Percentiles rank a stretch among this genome's conserved stretches.
Conservation (phyloP, 1,140 invertebrate species). For the Macrotrachela quadricornifera region DNA sequence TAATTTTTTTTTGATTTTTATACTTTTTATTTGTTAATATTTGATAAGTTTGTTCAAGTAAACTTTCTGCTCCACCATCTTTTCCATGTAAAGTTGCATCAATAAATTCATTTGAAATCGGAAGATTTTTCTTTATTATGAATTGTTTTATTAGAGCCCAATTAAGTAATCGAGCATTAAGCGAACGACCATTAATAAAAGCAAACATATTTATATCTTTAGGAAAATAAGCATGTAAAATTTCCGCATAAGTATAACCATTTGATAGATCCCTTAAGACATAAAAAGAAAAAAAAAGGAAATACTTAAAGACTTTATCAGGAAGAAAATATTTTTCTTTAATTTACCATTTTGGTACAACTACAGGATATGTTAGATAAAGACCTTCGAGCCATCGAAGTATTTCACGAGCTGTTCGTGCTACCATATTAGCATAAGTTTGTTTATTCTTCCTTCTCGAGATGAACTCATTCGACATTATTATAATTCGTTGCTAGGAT, state of each 20-base stretch:
- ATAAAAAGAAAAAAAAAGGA: constrained; percentile 9
- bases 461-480: no score
- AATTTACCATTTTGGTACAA: constrained; percentile 26
- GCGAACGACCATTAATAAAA: constrained; percentile 23
- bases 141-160: constrained; percentile 28
- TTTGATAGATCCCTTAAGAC: constrained; percentile 26
- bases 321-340: not conserved
- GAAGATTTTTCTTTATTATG: constrained; percentile 20
- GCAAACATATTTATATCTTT: constrained; percentile 27
- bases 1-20: no score
- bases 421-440: no score
- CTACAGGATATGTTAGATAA: constrained; percentile 25
- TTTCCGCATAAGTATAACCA: constrained; percentile 27
- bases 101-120: constrained; percentile 20
- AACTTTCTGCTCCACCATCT: constrained; percentile 20
- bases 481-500: no score
- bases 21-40: constrained; percentile 24
- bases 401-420: constrained; percentile 7
- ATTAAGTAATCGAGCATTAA: constrained; percentile 24
- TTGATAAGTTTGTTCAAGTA: constrained; percentile 24
- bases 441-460: no score
- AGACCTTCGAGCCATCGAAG: constrained; percentile 28
- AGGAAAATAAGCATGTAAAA: constrained; percentile 29
- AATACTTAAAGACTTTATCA: no score
- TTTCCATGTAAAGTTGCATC: constrained; percentile 29